phyloP scores from a whole-genome alignment of 1,140 invertebrate species.

The Caenorhabditis briggsae region DNA sequence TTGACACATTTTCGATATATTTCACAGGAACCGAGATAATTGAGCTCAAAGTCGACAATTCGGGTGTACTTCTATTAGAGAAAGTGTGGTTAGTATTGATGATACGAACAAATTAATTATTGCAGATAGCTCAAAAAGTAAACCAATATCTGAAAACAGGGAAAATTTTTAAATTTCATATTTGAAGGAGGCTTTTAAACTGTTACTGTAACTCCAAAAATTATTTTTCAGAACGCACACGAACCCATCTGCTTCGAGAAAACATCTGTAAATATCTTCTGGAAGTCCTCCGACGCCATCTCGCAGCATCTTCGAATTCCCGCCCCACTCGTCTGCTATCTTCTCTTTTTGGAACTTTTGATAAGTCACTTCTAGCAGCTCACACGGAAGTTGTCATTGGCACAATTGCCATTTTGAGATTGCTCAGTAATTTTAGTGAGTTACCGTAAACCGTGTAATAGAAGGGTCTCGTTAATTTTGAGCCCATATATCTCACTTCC shows the following conservation, averaged over 20 bases:
- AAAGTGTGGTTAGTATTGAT: too few species aligned
- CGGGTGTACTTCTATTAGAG: too few species aligned
- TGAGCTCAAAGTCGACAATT: too few species aligned
- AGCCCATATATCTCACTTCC: not conserved
- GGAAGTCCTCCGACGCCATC: slow-evolving; percentile 24
- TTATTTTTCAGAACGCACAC: slow-evolving; percentile 37
- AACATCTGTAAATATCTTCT: slow-evolving; percentile 44
- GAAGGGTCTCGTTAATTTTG: too few species aligned
- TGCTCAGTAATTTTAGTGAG: slow-evolving; percentile 57
- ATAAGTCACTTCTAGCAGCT: slow-evolving; percentile 20
- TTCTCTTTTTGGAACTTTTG: slow-evolving; percentile 45
- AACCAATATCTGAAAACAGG: too few species aligned
- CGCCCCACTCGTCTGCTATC: slow-evolving; percentile 30
- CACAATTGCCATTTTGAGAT: slow-evolving; percentile 50
- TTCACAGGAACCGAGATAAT: too few species aligned
- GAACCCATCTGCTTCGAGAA: slow-evolving; percentile 21
- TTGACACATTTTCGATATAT: too few species aligned
- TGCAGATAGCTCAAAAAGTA: too few species aligned
- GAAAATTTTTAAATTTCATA: not conserved
- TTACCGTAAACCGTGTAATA: too few species aligned
- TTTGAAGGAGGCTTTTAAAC: too few species aligned
- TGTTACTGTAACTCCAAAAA: too few species aligned
- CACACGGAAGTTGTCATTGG: slow-evolving; percentile 46
- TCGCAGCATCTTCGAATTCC: slow-evolving; percentile 34
- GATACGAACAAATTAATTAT: too few species aligned